A percentile compares a stretch with the other conserved stretches of the same genome.
phyloP scores from a whole-genome alignment of 2,888 invertebrate species.

The Drosophila melanocephala region DNA sequence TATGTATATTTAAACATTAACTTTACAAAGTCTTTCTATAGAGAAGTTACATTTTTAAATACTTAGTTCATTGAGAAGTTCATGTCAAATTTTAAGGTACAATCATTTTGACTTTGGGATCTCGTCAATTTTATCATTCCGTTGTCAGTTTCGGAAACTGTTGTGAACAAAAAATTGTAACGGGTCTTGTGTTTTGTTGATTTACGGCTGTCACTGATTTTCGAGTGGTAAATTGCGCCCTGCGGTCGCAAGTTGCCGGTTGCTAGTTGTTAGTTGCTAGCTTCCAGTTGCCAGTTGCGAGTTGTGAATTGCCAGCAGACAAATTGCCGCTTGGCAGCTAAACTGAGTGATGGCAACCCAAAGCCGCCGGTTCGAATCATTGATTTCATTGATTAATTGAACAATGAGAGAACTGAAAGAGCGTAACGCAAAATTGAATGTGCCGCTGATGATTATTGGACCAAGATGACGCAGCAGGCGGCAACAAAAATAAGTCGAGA shows the following conservation, averaged over 20 bases:
- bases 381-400: conserved; percentile 58
- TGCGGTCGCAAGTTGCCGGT: conserved; percentile 27
- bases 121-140: conserved; percentile 22
- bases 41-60: neutral
- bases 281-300: neutral
- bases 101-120: neutral
- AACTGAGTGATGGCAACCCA: conserved; percentile 38
- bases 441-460: conserved; percentile 31
- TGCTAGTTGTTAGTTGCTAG: conserved; percentile 1
- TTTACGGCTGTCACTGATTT: conserved; percentile 56
- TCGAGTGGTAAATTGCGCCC: conserved; percentile 52
- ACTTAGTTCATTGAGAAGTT: neutral
- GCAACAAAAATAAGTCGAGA: neutral
- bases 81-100: neutral
- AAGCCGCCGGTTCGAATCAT: conserved; percentile 47
- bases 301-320: conserved; percentile 40
- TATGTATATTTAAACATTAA: neutral
- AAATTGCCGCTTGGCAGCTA: conserved; percentile 45
- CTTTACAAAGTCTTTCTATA: neutral
- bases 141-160: conserved; percentile 4
- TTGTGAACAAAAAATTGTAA: conserved; percentile 31
- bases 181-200: conserved; percentile 42
- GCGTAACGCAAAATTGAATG: conserved; percentile 44
- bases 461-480: conserved; percentile 69
- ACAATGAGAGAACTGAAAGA: conserved; percentile 40